These are phyloP conservation scores for Hypotaenidia philippensis DNA, from an alignment of 2,797 vertebrate species.

Conservation along the genomic window DNA sequence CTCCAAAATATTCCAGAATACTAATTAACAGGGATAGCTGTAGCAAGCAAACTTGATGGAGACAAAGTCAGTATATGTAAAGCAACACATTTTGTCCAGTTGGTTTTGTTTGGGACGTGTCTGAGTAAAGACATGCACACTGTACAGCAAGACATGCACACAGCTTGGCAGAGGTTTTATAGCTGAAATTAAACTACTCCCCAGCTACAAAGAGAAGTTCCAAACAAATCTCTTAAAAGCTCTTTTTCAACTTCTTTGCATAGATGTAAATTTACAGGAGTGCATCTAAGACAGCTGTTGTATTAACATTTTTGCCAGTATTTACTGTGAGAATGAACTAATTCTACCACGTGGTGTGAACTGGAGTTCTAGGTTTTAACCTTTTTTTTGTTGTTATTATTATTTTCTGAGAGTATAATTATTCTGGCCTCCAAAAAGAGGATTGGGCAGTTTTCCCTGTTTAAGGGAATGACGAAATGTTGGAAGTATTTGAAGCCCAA, in stretches of 20 bases:
- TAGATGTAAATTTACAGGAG: not conserved
- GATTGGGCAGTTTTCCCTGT: conserved; percentile 15
- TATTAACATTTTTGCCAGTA: not conserved
- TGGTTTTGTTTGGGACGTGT: not conserved
- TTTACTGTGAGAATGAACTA: conserved; percentile 1
- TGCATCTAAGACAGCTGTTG: not conserved
- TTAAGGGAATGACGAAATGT: conserved; percentile 19
- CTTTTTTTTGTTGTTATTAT: not conserved
- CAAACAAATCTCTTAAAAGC: not conserved
- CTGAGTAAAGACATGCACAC: not conserved
- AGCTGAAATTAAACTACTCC: not conserved
- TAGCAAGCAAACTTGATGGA: not conserved
- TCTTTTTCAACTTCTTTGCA: not conserved
- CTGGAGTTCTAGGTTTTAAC: not conserved
- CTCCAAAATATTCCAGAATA: not conserved
- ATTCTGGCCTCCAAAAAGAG: not conserved
- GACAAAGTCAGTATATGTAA: not conserved
- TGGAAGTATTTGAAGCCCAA: conserved; percentile 57
- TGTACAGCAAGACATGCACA: not conserved
- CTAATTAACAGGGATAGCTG: not conserved
- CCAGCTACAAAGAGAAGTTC: not conserved
- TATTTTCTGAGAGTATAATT: conserved; percentile 10
- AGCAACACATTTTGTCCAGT: not conserved
- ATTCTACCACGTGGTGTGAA: not conserved
- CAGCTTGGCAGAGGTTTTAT: not conserved